Conservation (phyloP, 1,140 invertebrate species). For the Drosophila sproati region DNA sequence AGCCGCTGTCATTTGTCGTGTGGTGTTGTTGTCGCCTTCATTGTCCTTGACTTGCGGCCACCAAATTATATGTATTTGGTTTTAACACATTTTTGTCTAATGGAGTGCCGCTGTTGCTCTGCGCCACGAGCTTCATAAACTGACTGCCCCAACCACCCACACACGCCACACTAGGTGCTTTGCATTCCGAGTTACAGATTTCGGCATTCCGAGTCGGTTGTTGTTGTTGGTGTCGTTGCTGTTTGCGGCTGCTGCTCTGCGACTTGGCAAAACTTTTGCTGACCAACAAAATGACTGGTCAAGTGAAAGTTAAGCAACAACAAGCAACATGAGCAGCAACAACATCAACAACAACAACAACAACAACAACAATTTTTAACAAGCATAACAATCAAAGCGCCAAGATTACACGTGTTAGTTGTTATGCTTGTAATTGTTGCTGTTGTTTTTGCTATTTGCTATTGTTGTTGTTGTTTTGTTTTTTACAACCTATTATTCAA, state of each 20-base stretch:
- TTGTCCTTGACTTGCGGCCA: slow-evolving; percentile 57
- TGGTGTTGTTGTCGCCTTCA: slow-evolving; percentile 38
- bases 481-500: slow-evolving; percentile 52
- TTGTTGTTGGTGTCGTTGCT: not conserved
- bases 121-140: slow-evolving; percentile 32
- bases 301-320: slow-evolving; percentile 72
- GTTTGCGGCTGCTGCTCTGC: not conserved
- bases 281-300: slow-evolving; percentile 45
- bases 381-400: slow-evolving; percentile 62
- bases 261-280: slow-evolving; percentile 27
- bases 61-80: slow-evolving; percentile 56
- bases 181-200: slow-evolving; percentile 40
- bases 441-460: not conserved
- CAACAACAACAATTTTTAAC: slow-evolving; percentile 55
- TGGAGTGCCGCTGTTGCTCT: slow-evolving; percentile 58
- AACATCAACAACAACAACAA: slow-evolving; percentile 40
- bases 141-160: not conserved
- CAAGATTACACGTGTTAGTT: slow-evolving; percentile 65
- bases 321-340: slow-evolving; percentile 44
- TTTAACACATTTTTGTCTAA: slow-evolving; percentile 69
- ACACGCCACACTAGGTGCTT: slow-evolving; percentile 18
- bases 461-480: slow-evolving; percentile 26
- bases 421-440: slow-evolving; percentile 14
- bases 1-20: slow-evolving; percentile 24
- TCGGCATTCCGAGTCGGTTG: slow-evolving; percentile 3